phyloP scores from a whole-genome alignment of 2,888 invertebrate genomes.

The Anodontia alba region DNA sequence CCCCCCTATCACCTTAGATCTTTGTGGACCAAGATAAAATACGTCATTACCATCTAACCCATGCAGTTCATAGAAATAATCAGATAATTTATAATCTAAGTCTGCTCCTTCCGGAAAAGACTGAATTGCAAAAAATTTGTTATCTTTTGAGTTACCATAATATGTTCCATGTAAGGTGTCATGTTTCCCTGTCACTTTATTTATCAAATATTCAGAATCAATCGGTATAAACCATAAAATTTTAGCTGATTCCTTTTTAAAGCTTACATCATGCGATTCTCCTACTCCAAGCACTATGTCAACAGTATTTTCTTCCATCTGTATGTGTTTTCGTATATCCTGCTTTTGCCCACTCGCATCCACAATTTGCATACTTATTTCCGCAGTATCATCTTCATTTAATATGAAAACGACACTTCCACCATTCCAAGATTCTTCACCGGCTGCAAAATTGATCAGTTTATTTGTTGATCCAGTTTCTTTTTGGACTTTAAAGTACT shows the following conservation, averaged over 20 bases:
- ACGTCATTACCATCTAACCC: constrained; percentile 14
- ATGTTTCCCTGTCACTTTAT: constrained; percentile 3
- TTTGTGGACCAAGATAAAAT: constrained; percentile 25
- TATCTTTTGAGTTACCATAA: constrained; percentile 9
- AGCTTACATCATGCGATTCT: not conserved
- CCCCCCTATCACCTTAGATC: constrained; percentile 1
- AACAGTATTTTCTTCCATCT: too few species aligned
- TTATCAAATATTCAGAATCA: constrained; percentile 1
- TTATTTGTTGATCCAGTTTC: constrained; percentile 10
- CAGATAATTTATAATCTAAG: not conserved
- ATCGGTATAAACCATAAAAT: constrained; percentile 19
- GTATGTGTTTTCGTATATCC: not conserved
- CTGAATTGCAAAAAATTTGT: constrained; percentile 21
- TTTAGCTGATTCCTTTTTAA: constrained; percentile 19
- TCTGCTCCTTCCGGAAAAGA: not conserved
- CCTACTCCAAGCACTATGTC: constrained; percentile 26
- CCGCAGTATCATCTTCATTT: constrained; percentile 17
- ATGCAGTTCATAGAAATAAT: constrained; percentile 17
- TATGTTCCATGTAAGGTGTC: constrained; percentile 19
- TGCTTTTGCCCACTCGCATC: not conserved
- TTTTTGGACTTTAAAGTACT: constrained; percentile 18
- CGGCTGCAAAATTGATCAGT: constrained; percentile 16
- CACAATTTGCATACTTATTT: constrained; percentile 11
- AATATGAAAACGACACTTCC: constrained; percentile 13
- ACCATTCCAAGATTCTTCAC: constrained; percentile 28